phyloP scores from a whole-genome alignment of 2,113 vertebrate genomes.

The Cryptomyrus ogoouensis region DNA sequence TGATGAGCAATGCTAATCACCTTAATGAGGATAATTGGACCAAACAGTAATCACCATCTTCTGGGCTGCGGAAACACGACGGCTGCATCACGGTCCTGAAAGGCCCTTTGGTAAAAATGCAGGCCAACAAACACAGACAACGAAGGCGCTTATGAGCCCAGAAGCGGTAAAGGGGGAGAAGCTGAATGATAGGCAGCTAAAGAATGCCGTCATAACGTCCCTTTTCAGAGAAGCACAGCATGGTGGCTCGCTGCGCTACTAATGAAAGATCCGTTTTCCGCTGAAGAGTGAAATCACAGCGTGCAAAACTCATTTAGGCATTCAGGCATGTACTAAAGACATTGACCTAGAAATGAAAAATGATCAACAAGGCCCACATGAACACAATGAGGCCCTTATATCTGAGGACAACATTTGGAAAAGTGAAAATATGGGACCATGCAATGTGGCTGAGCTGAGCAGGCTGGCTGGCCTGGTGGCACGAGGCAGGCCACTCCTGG shows the following conservation, averaged over 20 bases:
- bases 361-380: conserved; percentile 28
- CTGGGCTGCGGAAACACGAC: not conserved
- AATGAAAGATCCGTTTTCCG: not conserved
- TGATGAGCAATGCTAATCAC: not conserved
- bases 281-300: not conserved
- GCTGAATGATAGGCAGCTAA: not conserved
- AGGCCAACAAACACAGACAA: not conserved
- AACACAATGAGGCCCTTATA: conserved; percentile 28
- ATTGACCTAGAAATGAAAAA: conserved; percentile 54
- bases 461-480: not conserved
- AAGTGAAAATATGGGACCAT: not conserved
- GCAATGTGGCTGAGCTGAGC: not conserved
- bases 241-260: not conserved
- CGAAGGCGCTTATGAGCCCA: not conserved
- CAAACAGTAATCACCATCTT: not conserved
- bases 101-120: not conserved
- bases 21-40: not conserved
- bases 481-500: not conserved
- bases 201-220: not conserved
- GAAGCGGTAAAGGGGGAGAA: not conserved
- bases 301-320: conserved; percentile 25
- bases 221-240: not conserved
- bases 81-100: not conserved
- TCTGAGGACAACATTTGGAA: not conserved
- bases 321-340: conserved; percentile 42